A percentile compares a stretch with the other conserved stretches of the same genome.
phyloP scores from a whole-genome alignment of 53 echinoderm and acorn worm species.

The Hippasteria phrygiana region DNA sequence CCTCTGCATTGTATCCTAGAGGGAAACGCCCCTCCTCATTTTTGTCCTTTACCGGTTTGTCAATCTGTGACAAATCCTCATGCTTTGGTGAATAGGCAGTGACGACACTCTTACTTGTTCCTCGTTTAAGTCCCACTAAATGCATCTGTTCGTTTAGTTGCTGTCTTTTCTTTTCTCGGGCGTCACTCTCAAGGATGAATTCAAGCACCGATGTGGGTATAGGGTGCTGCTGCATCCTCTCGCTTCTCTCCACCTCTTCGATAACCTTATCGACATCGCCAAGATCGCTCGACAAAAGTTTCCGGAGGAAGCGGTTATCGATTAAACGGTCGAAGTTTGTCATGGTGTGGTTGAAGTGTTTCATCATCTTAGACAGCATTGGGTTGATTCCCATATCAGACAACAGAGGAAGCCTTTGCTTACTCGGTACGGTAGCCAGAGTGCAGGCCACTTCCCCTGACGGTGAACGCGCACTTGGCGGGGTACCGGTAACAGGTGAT shows the following conservation, averaged over 20 bases:
- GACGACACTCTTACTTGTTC: neutral
- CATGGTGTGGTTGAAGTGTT: slow-evolving; percentile 43
- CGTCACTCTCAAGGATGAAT: neutral
- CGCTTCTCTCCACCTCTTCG: slow-evolving; percentile 1
- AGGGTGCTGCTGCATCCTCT: slow-evolving; percentile 9
- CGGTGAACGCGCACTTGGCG: neutral
- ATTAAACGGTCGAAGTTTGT: slow-evolving; percentile 16
- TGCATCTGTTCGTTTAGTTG: neutral
- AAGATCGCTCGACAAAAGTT: slow-evolving; percentile 22
- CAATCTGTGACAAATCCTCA: neutral
- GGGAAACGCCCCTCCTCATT: neutral
- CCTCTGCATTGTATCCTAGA: neutral
- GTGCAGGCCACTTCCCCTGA: neutral
- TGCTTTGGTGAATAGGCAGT: neutral
- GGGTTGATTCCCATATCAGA: neutral
- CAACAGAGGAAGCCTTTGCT: neutral
- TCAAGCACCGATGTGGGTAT: slow-evolving; percentile 1
- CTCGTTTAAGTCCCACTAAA: neutral
- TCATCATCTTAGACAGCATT: slow-evolving; percentile 35
- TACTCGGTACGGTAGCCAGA: neutral
- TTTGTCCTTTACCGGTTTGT: neutral
- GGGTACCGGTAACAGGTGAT: neutral
- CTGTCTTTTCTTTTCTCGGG: neutral
- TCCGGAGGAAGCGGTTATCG: slow-evolving; percentile 16
- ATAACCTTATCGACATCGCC: slow-evolving; percentile 9